Evolutionary conservation across 92 coral and sea anemone genomes (phyloP).

Genomic region (Epizoanthus rinbou): DNA sequence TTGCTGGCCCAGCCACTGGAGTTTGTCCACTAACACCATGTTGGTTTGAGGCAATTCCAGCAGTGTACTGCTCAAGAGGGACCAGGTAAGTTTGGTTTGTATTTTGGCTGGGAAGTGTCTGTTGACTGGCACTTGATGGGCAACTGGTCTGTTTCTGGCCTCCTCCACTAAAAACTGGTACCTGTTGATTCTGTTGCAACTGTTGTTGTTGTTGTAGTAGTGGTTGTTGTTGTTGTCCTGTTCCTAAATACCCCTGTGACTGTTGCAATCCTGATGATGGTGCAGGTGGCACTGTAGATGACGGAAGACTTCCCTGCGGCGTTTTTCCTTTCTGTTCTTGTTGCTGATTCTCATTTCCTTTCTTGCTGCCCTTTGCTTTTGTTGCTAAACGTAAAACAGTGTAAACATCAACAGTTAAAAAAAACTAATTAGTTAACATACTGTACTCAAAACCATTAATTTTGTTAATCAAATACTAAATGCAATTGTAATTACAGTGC

Average conservation of each 20-base stretch:
- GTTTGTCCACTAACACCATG: no score
- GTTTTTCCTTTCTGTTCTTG: not conserved
- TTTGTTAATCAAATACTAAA: no score
- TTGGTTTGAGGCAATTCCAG: not conserved
- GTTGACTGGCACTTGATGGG: not conserved
- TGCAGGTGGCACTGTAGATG: no score
- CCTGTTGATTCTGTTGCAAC: not conserved
- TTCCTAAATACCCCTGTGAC: no score
- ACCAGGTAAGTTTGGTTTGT: constrained; percentile 1
- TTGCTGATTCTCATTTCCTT: not conserved
- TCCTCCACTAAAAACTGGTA: not conserved
- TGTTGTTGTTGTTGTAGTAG: not conserved
- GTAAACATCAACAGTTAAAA: not conserved
- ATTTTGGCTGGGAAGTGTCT: not conserved
- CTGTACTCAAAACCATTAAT: no score
- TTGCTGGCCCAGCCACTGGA: constrained; percentile 9
- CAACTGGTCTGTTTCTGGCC: no score
- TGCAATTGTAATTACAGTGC: no score
- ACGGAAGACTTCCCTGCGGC: no score
- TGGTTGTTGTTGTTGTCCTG: not conserved
- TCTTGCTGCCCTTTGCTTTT: not conserved
- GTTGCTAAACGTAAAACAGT: constrained; percentile 1
- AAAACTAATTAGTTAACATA: no score
- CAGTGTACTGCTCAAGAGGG: not conserved
- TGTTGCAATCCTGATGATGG: no score